Base-by-base conservation (phyloP, 2,113 vertebrate species). In the Cephalopterus ornatus region DNA sequence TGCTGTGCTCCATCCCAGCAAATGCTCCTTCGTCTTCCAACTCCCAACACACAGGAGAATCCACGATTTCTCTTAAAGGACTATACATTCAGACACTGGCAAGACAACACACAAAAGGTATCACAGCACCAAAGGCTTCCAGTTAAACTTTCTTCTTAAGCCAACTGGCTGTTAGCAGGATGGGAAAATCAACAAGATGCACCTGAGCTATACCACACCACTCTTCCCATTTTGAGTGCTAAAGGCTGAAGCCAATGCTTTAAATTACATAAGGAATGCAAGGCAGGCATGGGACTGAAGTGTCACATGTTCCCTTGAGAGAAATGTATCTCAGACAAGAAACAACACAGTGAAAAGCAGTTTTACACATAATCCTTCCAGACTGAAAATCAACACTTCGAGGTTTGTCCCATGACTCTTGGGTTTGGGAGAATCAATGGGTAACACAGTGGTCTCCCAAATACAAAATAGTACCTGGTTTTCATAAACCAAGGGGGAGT, bases 161-260 rank as follows among this genome's bases (percentile, higher is more conserved):
- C 32, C 75, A 73, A n/a, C 20, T 19, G 28, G 33, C 53, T 94
- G n/a, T 59, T 85, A 80, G 82, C 77, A 86, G 59, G 37, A 81
- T 21, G 35, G 73, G 35, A 84, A 90, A 89, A 74, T 47, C 47
- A 89, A 71, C 63, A 86, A 86, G 46, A 71, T 41, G 65, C 52
- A 65, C 86, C 68, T 67, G 59, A 66, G 86, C 63, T 80, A 41
- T 10, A 73, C 12, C 35, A 68, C 27, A 84, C 47, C 61, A 37
- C 39, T 65, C 80, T 75, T 67, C 33, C 56, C 53, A 72, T 75
- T 75, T 75, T 44, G 75, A 53, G 83, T 30, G 86, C 28, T 96
- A 94, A 86, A 94, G 83, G 91, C 84, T 83, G 92, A 96, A 93
- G 68, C 44, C 83, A 89, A 58, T 47, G 88, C 37, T 65, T 94